phyloP scores from a whole-genome alignment of 2,888 invertebrate genomes.

The Venusia cambrica region DNA sequence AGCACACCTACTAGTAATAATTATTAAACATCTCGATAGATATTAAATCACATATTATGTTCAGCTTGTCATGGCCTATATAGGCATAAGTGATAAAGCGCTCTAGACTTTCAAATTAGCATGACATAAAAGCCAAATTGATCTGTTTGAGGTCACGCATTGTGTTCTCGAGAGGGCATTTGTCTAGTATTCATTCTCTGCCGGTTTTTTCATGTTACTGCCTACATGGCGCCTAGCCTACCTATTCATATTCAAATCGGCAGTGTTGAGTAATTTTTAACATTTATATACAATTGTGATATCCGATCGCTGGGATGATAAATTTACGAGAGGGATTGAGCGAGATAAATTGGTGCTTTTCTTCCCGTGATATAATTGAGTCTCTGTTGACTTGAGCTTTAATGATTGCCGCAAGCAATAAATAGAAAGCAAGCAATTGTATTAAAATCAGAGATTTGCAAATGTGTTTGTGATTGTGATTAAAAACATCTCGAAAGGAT shows the following conservation, averaged over 20 bases:
- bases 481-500: too few species aligned
- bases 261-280: slow-evolving; percentile 73
- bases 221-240: slow-evolving; percentile 77
- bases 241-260: slow-evolving; percentile 78
- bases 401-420: slow-evolving; percentile 19
- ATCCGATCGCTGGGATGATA: slow-evolving; percentile 58
- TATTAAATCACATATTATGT: slow-evolving; percentile 50
- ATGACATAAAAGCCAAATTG: slow-evolving; percentile 68
- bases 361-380: slow-evolving; percentile 40
- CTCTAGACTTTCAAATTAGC: slow-evolving; percentile 72
- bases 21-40: slow-evolving; percentile 18
- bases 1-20: too few species aligned
- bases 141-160: slow-evolving; percentile 66
- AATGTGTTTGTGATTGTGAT: too few species aligned
- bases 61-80: slow-evolving; percentile 45
- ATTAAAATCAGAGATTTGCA: not conserved
- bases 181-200: slow-evolving; percentile 71
- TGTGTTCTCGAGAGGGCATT: slow-evolving; percentile 72
- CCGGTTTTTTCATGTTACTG: slow-evolving; percentile 78
- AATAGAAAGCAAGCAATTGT: slow-evolving; percentile 13
- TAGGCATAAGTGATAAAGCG: slow-evolving; percentile 50
- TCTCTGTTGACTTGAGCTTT: slow-evolving; percentile 41
- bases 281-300: slow-evolving; percentile 72
- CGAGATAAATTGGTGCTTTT: slow-evolving; percentile 57
- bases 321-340: slow-evolving; percentile 51